Evolutionary conservation across 1,140 invertebrate species (phyloP), one percentile per base, ranked within the genome.

Genomic region (Drosophila trapezifrons): DNA sequence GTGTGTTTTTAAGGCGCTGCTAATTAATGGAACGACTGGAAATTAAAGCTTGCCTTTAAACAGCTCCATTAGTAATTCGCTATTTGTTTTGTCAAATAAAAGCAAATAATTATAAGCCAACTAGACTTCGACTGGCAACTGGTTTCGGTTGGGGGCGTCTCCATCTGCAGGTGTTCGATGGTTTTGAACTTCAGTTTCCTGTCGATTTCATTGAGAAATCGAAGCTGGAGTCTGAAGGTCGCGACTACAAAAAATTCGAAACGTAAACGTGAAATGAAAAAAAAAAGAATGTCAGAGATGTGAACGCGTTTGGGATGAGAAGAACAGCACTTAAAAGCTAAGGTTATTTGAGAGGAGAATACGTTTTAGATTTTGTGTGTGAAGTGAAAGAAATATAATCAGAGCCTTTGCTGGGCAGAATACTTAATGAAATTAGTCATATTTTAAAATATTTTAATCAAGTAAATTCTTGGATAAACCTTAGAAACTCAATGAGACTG

Each of bases 21-120:
- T 51, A 77, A 69, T 80, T 77, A 87, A 71, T 58, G 69, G 83
- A 80, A 84, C 80, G 65, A 71, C 67, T 87, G 73, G 70, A 67
- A 67, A 64, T 38, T 60, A n/a, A 70, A 37, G 17, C 54, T 20
- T 9, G 29, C 49, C 49, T 20, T 32, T 62, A 46, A 47, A 64
- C n/a, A 52, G 49, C 65, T 77, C 69, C 69, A 78, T 82, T 78
- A 66, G 62, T 46, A 51, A 76, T 45, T 75, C 45, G 32, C 20
- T 40, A 63, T 74, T 74, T 32, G 49, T 49, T 57, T 64, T 54
- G 42, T 47, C 38, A 69, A 77, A 60, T 55, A 57, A 52, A 52
- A 35, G 51, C 35, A 54, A 63, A 64, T 51, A 57, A 71, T 65
- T 82, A 62, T 22, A 60, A 46, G 43, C 13, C 32, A 42, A 69